Base-by-base conservation (phyloP, 2,888 invertebrate genomes). In the Dorcus parallelipipedus region DNA sequence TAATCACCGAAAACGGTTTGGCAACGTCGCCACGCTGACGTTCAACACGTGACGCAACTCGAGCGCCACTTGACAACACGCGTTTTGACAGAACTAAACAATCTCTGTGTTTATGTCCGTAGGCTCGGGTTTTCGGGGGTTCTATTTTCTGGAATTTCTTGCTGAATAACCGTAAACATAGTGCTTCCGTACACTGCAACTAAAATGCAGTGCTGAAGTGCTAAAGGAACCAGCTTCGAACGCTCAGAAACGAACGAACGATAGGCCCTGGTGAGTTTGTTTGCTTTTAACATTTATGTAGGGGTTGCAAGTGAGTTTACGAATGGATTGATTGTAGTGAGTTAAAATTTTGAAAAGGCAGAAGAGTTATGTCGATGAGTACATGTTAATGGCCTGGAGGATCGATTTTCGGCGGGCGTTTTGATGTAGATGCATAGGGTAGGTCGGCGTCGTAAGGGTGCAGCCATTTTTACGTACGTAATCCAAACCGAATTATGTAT, bases 11-110 rank as follows among this genome's bases (percentile, higher is more conserved):
- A 33, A 33, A 33, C 26, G 3, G 3, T 7, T 33, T 33, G 26
- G 26, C 26, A 33, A 33, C 26, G 26, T 33, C 26, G 26, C 26
- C 26, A 33, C 26, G 26, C 6, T 33, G 26, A 6, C 6, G 26
- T 33, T 33, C 42, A 42, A 42, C 42, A 14, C 10, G 14, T 14
- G 42, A 14, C 42, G 42, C 9, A 20, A 42, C 10, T 14, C 6
- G 10, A 42, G 42, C 56, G 47, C 52, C 56, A 40, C 45, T 56
- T 56, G 56, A 52, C 52, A 52, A 17, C 45, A 38, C 38, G 47
- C 39, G 45, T 56, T 56, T 56, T 56, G 56, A 56, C 56, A 56
- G 56, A 48, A 45, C 38, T n/a, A 50, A 54, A 26, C 14, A 38
- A 55, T 42, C 39, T n/a, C 41, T n/a, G 47, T 56, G 56, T 56